Evolutionary conservation across 1,140 invertebrate species (phyloP).

Genomic region (Cepaea nemoralis): DNA sequence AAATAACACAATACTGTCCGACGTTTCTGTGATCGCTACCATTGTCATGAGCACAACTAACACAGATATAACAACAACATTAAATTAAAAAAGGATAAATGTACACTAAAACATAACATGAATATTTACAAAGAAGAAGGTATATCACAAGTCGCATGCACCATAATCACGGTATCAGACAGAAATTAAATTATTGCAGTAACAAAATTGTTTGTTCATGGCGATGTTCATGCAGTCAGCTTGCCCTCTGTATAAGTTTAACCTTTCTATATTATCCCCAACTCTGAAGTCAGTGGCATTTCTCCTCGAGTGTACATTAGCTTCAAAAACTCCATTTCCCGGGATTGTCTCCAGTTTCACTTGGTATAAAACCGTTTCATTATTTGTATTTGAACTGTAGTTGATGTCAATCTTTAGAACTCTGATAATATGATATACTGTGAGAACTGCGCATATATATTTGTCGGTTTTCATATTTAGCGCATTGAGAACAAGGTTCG

Average conservation of each 20-base stretch:
- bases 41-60: too few relatives aligned
- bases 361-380: neutral
- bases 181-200: conserved; percentile 6
- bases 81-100: too few relatives aligned
- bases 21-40: too few relatives aligned
- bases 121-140: too few relatives aligned
- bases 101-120: too few relatives aligned
- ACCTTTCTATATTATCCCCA: neutral
- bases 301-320: neutral
- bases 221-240: neutral
- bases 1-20: too few relatives aligned
- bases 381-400: neutral
- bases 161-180: too few relatives aligned
- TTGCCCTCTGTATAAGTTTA: too few relatives aligned
- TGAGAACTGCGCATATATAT: neutral
- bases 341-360: neutral
- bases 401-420: too few relatives aligned
- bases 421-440: neutral
- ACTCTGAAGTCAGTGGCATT: neutral
- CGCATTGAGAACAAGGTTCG: neutral
- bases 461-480: neutral
- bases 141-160: too few relatives aligned
- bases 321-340: conserved; percentile 2
- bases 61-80: too few relatives aligned
- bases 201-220: neutral